Percentiles rank a stretch among this genome's conserved stretches.
phyloP scores from a whole-genome alignment of 2,888 invertebrate species.

The Yponomeuta malinellus region DNA sequence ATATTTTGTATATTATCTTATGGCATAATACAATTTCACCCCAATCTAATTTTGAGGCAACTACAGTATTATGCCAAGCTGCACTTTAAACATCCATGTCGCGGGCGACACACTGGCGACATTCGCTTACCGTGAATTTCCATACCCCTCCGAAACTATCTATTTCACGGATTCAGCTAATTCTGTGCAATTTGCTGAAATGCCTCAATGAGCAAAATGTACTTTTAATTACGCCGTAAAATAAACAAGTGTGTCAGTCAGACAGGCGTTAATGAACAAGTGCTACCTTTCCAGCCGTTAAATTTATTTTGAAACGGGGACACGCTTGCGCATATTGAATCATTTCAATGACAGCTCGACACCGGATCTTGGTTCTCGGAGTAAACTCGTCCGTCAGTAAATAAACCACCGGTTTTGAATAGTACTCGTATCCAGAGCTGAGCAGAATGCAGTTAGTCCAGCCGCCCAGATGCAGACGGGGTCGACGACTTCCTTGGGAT shows the following conservation, averaged over 20 bases:
- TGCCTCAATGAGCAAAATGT: neutral
- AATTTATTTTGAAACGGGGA: neutral
- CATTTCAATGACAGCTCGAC: neutral
- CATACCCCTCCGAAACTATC: neutral
- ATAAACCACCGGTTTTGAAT: slow-evolving; percentile 27
- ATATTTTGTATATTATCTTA: no score
- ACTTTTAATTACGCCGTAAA: neutral
- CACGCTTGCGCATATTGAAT: slow-evolving; percentile 2
- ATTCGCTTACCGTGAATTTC: no score
- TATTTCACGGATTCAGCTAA: neutral
- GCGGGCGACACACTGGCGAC: no score
- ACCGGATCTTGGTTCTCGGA: neutral
- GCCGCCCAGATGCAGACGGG: slow-evolving; percentile 19
- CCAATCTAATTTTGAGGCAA: no score
- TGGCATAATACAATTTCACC: no score
- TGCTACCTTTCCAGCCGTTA: neutral
- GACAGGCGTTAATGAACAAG: slow-evolving; percentile 2
- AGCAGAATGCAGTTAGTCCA: slow-evolving; percentile 13
- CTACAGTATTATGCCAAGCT: no score
- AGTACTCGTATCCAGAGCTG: slow-evolving; percentile 27
- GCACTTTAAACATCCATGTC: no score
- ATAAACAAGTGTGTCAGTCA: slow-evolving; percentile 1
- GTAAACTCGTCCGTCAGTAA: neutral
- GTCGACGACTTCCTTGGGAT: slow-evolving; percentile 42
- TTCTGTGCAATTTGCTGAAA: neutral